These are phyloP conservation scores for Pogonocichla stellata DNA, from an alignment of 2,113 vertebrate genomes.

Conservation along the genomic window DNA sequence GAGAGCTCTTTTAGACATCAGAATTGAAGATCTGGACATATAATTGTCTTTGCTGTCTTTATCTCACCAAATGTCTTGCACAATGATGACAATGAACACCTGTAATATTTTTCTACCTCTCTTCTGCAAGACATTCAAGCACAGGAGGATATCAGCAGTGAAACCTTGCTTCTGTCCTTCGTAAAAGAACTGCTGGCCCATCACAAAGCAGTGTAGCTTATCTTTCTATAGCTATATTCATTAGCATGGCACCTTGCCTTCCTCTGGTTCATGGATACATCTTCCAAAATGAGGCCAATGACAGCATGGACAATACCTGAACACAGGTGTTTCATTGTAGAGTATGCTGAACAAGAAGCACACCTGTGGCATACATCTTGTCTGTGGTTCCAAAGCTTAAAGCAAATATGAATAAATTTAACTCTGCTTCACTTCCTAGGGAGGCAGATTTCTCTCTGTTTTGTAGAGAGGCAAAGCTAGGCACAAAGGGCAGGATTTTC, in stretches of 20 bases:
- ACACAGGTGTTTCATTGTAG: not conserved
- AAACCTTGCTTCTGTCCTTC: not conserved
- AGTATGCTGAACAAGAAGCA: not conserved
- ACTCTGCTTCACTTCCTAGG: slow-evolving; percentile 1
- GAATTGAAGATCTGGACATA: not conserved
- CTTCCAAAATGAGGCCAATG: not conserved
- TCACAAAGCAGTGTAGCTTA: not conserved
- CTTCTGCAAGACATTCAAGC: not conserved
- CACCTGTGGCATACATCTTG: not conserved
- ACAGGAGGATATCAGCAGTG: not conserved
- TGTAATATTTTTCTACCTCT: not conserved
- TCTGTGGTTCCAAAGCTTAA: slow-evolving; percentile 33
- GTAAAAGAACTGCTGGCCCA: not conserved
- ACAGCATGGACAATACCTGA: not conserved
- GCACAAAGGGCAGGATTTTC: slow-evolving; percentile 59
- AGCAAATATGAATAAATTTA: slow-evolving; percentile 59
- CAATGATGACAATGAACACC: not conserved
- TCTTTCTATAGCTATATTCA: slow-evolving; percentile 1
- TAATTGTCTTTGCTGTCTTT: not conserved
- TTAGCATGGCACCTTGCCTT: not conserved
- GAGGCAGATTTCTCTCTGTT: slow-evolving; percentile 19
- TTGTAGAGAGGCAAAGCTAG: slow-evolving; percentile 36
- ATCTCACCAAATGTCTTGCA: not conserved
- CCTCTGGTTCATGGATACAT: not conserved
- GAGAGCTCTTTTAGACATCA: not conserved